phyloP scores from a whole-genome alignment of 2,113 vertebrate genomes.

The Ammodramus savannarum region DNA sequence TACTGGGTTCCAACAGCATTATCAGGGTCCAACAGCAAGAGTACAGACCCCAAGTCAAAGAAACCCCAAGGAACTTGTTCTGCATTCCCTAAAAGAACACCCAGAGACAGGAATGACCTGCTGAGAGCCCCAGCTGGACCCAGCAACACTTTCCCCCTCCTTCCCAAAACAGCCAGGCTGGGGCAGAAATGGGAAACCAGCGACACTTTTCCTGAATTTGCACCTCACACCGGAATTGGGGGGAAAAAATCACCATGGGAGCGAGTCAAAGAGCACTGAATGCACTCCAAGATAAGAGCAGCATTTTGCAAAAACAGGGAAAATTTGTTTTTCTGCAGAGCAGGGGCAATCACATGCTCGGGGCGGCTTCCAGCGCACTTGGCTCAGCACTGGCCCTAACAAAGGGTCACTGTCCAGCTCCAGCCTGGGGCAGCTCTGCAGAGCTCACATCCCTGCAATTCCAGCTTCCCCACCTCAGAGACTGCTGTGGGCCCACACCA shows the following conservation, averaged over 20 bases:
- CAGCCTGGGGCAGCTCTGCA: neutral
- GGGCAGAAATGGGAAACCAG: neutral
- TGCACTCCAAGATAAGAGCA: neutral
- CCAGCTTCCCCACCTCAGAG: neutral
- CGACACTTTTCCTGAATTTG: fast-evolving
- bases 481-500: neutral
- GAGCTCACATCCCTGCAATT: fast-evolving
- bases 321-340: slow-evolving; percentile 28
- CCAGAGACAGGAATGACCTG: neutral
- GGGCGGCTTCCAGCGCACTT: neutral
- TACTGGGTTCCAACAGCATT: too few species aligned
- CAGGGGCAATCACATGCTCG: slow-evolving; percentile 35
- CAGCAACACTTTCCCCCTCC: neutral
- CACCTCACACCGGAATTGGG: neutral
- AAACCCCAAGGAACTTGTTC: neutral
- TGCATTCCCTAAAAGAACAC: neutral
- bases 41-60: neutral
- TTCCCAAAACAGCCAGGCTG: neutral
- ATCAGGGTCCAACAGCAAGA: neutral
- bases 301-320: neutral
- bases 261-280: neutral
- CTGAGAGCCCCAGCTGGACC: neutral
- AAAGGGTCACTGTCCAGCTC: slow-evolving; percentile 42
- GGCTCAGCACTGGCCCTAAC: neutral
- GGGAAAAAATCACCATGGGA: neutral